Evolutionary conservation across 2,797 vertebrate species (phyloP).

Genomic region (Taeniopygia guttata): DNA sequence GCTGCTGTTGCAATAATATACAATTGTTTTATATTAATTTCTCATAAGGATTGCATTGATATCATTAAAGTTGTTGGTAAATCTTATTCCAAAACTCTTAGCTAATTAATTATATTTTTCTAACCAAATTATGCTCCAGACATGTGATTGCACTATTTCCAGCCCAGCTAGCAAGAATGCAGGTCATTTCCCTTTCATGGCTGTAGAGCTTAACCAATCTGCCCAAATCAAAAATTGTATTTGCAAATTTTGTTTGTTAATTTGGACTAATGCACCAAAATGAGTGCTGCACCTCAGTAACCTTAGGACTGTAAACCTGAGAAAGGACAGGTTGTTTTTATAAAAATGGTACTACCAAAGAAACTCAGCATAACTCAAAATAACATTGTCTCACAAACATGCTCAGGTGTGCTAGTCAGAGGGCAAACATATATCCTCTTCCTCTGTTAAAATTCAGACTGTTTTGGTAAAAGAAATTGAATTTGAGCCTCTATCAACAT

Average conservation of each 20-base stretch:
- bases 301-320: neutral
- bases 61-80: neutral
- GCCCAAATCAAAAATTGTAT: accelerated
- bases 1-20: neutral
- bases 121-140: neutral
- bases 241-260: neutral
- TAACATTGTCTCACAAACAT: neutral
- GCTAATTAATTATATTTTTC: neutral
- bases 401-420: neutral
- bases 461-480: neutral
- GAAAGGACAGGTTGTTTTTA: neutral
- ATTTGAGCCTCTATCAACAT: neutral
- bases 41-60: neutral
- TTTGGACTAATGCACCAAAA: neutral
- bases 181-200: neutral
- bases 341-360: neutral
- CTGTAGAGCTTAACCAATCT: neutral
- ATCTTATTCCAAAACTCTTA: neutral
- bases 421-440: neutral
- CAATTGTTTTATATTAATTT: neutral
- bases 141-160: neutral
- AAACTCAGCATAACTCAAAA: neutral
- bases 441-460: neutral
- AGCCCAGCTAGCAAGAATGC: neutral
- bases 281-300: neutral